phyloP scores from a whole-genome alignment of 2,113 vertebrate genomes.

The Gallinago paraguaiae region DNA sequence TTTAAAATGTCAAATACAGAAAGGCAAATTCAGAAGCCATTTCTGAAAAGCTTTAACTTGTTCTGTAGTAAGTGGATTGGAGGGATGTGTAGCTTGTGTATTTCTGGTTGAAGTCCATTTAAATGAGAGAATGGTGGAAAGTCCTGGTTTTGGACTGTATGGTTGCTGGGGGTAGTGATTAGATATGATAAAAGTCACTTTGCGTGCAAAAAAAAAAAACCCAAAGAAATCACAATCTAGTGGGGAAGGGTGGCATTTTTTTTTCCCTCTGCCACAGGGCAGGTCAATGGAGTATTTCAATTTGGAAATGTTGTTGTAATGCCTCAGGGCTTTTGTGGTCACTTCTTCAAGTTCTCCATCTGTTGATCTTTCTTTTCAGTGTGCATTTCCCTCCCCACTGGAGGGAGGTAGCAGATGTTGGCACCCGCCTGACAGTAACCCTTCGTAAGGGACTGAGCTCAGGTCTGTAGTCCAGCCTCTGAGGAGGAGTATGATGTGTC shows the following conservation, averaged over 20 bases:
- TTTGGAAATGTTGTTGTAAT: background rate
- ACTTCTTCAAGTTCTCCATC: background rate
- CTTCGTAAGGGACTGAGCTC: background rate
- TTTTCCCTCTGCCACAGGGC: background rate
- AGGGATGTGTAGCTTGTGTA: background rate
- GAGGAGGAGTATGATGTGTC: background rate
- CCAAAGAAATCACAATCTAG: background rate
- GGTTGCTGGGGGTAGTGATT: background rate
- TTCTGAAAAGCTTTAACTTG: background rate
- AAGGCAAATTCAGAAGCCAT: background rate
- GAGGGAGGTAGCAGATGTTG: background rate
- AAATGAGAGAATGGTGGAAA: background rate
- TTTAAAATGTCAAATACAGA: background rate
- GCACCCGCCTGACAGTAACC: background rate
- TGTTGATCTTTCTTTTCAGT: background rate
- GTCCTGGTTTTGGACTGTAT: background rate
- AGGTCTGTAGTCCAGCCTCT: background rate
- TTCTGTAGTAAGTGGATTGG: background rate
- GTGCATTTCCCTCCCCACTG: accelerated
- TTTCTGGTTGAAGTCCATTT: background rate
- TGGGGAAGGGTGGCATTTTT: background rate
- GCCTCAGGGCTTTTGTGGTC: background rate
- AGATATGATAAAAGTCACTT: background rate
- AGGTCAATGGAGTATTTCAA: background rate
- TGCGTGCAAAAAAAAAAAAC: background rate